Evolutionary conservation across 1,140 invertebrate genomes (phyloP).

Genomic region (Lamellibrachia luymesi): DNA sequence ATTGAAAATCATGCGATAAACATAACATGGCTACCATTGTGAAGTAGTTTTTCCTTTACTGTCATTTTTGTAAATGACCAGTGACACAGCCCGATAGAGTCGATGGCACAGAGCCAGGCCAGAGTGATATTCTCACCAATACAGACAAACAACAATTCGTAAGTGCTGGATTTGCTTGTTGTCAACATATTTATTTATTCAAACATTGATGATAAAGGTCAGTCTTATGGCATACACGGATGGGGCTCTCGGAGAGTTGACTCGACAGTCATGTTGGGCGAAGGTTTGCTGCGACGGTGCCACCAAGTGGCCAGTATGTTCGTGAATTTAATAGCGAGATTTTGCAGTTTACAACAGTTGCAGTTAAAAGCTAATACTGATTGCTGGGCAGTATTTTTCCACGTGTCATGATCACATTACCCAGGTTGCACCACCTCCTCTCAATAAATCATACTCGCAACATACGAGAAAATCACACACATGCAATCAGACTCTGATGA

Average conservation of each 20-base stretch:
- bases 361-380: constrained; percentile 1
- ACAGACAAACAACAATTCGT: background rate
- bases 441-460: background rate
- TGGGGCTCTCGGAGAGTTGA: background rate
- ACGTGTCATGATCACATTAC: background rate
- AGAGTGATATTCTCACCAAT: background rate
- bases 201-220: background rate
- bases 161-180: background rate
- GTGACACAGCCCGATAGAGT: background rate
- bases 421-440: background rate
- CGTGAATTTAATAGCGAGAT: background rate
- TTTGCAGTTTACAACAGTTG: constrained; percentile 1
- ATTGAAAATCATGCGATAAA: background rate
- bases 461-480: too few species aligned
- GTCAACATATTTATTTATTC: constrained; percentile 1
- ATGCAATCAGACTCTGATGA: background rate
- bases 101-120: background rate
- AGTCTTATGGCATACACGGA: background rate
- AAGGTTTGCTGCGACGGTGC: background rate
- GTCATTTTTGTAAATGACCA: background rate
- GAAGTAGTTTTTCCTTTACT: background rate
- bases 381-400: background rate
- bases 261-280: background rate
- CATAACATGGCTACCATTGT: background rate
- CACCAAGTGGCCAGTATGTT: background rate